Evolutionary conservation across 1,140 invertebrate species (phyloP), one percentile per base, ranked within the genome.

Genomic region (Cataglyphis hispanica): DNA sequence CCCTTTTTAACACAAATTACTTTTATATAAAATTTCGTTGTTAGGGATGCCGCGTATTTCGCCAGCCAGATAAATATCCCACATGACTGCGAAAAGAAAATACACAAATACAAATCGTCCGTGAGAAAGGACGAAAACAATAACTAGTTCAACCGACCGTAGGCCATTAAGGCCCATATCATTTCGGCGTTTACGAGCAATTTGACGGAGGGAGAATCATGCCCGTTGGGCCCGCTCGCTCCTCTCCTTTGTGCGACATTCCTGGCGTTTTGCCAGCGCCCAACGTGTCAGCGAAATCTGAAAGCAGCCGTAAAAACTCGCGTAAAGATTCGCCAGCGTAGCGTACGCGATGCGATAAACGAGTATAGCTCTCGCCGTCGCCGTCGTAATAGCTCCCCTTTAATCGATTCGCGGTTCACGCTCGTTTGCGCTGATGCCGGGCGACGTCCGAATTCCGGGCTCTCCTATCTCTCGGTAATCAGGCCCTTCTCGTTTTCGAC

Each of bases 121-220:
- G n/a, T 37, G 40, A 43, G 27, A 5, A 19, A 19, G 50, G 77
- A 80, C 53, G 67, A 43, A 31, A 74, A 83, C 67, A 83, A 85
- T 91, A 92, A 92, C 91, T 91, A 92, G 87, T 89, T 86, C 70
- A 80, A 85, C 70, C 80, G 87, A 67, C 67, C 84, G 61, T 75
- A 67, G 53, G 66, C 85, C 90, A 91, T 92, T 92, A 92, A 90
- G 61, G 67, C 37, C 67, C 56, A 70, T 86, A 89, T 89, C 84
- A 76, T 64, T 64, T 46, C 61, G 67, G 66, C 74, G 78, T 89
- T 89, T 89, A 89, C 87, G 66, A 81, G 27, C 87, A 75, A 69
- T 86, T 89, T 69, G 61, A 74, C 84, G 77, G 60, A 89, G 64
- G 40, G 27, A 74, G 66, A 81, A 74, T 88, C 75, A 74, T 31